These are phyloP conservation scores for Chelon auratus DNA, from an alignment of 2,797 vertebrate species.

Conservation along the genomic window DNA sequence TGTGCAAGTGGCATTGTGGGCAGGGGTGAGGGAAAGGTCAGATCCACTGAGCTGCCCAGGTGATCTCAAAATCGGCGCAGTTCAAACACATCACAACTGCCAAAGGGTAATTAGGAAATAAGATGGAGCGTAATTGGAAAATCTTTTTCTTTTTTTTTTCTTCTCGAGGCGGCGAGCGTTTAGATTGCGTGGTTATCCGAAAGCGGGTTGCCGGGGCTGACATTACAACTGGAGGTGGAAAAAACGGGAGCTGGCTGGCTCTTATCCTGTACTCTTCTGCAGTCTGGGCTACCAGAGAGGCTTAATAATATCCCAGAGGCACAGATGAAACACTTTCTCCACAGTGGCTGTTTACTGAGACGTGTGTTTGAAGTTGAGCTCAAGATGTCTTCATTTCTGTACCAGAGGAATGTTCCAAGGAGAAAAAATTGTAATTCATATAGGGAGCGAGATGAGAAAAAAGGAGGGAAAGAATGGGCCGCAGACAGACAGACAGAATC, in stretches of 20 bases:
- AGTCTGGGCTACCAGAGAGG: slow-evolving; percentile 92
- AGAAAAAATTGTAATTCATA: slow-evolving; percentile 77
- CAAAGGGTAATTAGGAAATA: slow-evolving; percentile 31
- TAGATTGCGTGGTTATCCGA: slow-evolving; percentile 47
- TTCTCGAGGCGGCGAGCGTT: slow-evolving; percentile 34
- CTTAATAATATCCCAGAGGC: slow-evolving; percentile 99
- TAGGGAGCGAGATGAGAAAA: slow-evolving; percentile 36
- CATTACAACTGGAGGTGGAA: slow-evolving; percentile 85
- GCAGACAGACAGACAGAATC: slow-evolving; percentile 39
- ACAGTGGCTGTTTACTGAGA: slow-evolving; percentile 94
- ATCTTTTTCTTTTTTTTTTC: neutral
- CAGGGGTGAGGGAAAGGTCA: slow-evolving; percentile 65
- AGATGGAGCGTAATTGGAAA: slow-evolving; percentile 24
- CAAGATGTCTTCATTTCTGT: slow-evolving; percentile 98
- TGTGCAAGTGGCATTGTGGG: slow-evolving; percentile 53
- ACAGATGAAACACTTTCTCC: slow-evolving; percentile 96
- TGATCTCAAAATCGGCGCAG: slow-evolving; percentile 38
- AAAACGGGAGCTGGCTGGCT: slow-evolving; percentile 88
- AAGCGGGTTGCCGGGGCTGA: slow-evolving; percentile 49
- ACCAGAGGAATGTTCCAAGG: slow-evolving; percentile 87
- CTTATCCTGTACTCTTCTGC: slow-evolving; percentile 89
- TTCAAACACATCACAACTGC: slow-evolving; percentile 10
- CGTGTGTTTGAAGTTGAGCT: slow-evolving; percentile 96
- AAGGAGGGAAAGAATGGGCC: neutral
- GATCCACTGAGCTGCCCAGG: neutral